Evolutionary conservation across 2,113 vertebrate genomes (phyloP), one percentile per base, ranked within the genome.

Genomic region (Geococcyx californianus): DNA sequence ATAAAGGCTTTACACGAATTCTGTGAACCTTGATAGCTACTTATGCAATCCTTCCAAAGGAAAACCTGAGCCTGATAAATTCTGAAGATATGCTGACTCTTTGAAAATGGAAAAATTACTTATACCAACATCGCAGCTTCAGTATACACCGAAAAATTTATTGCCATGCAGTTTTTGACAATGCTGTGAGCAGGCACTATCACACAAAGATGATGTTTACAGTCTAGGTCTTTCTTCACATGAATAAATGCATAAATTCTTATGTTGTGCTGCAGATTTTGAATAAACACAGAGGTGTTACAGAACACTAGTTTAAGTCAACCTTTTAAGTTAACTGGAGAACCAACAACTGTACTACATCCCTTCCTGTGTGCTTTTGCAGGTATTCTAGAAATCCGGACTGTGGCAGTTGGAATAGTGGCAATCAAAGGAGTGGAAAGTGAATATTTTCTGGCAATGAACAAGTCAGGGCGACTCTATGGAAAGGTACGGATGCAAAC

Each of bases 301-400:
- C 67, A 93, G 86, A 87, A 88, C 90, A 96, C 92, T 93, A 97
- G 86, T 92, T 84, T 91, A 97, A 96, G 96, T 87, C 81, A 58
- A 66, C 62, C 84, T 87, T 94, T 54, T 60, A 68, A 34, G 85
- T 54, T 67, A 76, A 85, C 77, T 92, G 82, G 70, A 92, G 92
- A 96, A 29, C 45, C 63, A 47, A n/a, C 45, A 25, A 83, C 7
- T 59, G 73, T 81, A 33, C 93, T 16, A 96, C 58, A 91, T 75
- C 49, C 68, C 40, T 93, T 69, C 23, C 84, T 97, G 42, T 97
- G 89, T 96, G 95, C 97, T 93, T 96, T 98, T 98, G 85, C 98
- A 99, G 99, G 99, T 98, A 99, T 99, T 96, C 98, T 99, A 96
- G 99, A 99, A 98, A 99, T 99, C 97, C 98, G 99, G 97, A 99